A percentile compares a stretch with the other conserved stretches of the same genome.
phyloP scores from a whole-genome alignment of 2,888 invertebrate species.

The Erebia ligea region DNA sequence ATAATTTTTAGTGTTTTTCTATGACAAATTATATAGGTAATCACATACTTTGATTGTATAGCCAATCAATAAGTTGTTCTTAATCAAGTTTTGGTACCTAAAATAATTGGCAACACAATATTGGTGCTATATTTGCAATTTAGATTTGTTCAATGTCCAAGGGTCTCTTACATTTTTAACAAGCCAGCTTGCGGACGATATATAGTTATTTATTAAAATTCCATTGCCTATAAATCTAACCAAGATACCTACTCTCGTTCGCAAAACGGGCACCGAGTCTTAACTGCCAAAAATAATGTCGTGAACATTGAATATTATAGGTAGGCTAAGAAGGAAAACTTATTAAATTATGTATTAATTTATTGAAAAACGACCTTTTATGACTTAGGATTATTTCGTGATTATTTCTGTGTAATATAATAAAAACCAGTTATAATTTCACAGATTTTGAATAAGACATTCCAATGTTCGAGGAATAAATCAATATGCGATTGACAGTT shows the following conservation, averaged over 20 bases:
- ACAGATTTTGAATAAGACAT: conserved; percentile 9
- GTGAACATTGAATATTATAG: conserved; percentile 45
- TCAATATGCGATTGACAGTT: no score
- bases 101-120: neutral
- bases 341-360: conserved; percentile 46
- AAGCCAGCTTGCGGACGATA: neutral
- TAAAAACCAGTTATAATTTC: conserved; percentile 17
- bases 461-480: conserved; percentile 8
- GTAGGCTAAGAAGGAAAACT: conserved; percentile 45
- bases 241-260: neutral
- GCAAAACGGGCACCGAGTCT: conserved; percentile 43
- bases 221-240: no score
- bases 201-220: neutral
- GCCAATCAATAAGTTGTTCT: no score
- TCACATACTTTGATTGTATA: neutral
- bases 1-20: neutral
- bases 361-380: conserved; percentile 22
- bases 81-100: neutral
- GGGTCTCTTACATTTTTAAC: neutral
- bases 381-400: conserved; percentile 12
- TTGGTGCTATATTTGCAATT: neutral
- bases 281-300: conserved; percentile 59
- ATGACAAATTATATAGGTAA: neutral
- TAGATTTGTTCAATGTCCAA: neutral
- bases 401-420: conserved; percentile 3